Percentiles rank a stretch among this genome's conserved stretches.
Evolutionary conservation across 2,888 invertebrate genomes (phyloP).

Genomic region (Conops quadrifasciatus): DNA sequence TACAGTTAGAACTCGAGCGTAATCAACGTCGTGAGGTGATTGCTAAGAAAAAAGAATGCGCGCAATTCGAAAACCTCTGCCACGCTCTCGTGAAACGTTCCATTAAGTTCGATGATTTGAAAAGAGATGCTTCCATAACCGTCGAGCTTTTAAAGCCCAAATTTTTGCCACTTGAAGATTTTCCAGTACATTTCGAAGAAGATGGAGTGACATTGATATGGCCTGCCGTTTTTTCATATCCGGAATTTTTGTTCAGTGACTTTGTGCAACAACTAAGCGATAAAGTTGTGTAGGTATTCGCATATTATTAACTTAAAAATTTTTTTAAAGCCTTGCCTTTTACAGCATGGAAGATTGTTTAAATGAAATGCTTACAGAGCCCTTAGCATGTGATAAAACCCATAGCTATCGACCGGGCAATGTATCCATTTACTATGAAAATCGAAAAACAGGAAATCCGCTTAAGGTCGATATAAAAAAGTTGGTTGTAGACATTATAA

Average conservation of each 20-base stretch:
- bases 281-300: conserved; percentile 68
- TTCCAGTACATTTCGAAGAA: conserved; percentile 72
- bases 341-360: conserved; percentile 71
- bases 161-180: conserved; percentile 72
- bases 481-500: conserved; percentile 71
- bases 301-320: conserved; percentile 51
- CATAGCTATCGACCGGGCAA: conserved; percentile 71
- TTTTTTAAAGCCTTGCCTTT: conserved; percentile 29
- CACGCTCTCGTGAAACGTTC: conserved; percentile 66
- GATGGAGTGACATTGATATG: conserved; percentile 72
- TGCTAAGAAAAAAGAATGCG: conserved; percentile 65
- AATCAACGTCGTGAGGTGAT: conserved; percentile 61
- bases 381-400: conserved; percentile 76
- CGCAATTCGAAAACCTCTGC: conserved; percentile 65
- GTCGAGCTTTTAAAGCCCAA: conserved; percentile 71
- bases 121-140: conserved; percentile 60
- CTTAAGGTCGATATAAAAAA: conserved; percentile 69
- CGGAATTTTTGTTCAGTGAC: conserved; percentile 87
- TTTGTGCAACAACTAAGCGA: conserved; percentile 85
- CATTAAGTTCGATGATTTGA: conserved; percentile 69
- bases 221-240: conserved; percentile 90
- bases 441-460: conserved; percentile 69
- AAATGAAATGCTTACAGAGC: conserved; percentile 74
- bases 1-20: conserved; percentile 54
- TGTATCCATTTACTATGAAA: conserved; percentile 80